These are phyloP conservation scores for rabbit (Oryctolagus cuniculus) DNA, from an alignment of 2,113 vertebrate genomes.

Conservation along the genomic window DNA sequence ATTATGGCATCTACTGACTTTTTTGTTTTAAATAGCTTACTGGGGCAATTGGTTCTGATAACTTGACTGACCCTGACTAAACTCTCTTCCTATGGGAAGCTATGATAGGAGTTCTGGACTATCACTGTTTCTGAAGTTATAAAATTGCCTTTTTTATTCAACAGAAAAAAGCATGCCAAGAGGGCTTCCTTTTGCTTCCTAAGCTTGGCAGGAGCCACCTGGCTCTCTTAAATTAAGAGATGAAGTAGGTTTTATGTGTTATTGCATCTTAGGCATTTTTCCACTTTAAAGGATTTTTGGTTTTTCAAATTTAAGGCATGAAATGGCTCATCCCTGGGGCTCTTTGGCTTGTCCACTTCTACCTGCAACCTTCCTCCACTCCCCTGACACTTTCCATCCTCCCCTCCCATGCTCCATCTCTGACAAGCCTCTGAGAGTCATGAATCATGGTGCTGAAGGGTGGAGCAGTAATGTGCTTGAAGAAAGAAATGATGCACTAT, in stretches of 20 bases:
- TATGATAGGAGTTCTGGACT: not conserved
- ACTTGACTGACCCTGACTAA: not conserved
- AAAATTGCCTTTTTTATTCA: constrained; percentile 6
- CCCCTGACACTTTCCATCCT: not conserved
- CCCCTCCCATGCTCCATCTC: not conserved
- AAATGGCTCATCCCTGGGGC: not conserved
- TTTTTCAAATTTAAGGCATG: not conserved
- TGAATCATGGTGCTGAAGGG: not conserved
- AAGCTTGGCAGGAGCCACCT: not conserved
- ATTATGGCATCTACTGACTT: not conserved
- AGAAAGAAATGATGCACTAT: not conserved
- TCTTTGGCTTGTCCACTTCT: not conserved
- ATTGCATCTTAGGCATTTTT: not conserved
- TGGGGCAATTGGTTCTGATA: not conserved
- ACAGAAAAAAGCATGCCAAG: not conserved
- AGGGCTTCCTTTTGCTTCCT: not conserved
- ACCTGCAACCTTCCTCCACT: not conserved
- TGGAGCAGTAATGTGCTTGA: not conserved
- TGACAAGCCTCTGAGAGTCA: not conserved
- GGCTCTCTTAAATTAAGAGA: not conserved
- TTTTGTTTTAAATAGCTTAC: not conserved
- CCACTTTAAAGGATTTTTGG: not conserved
- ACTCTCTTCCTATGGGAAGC: not conserved
- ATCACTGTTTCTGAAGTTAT: not conserved
- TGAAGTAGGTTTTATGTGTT: not conserved